These are phyloP conservation scores for Tenualosa ilisha DNA, from an alignment of 2,797 vertebrate species.

Conservation along the genomic window DNA sequence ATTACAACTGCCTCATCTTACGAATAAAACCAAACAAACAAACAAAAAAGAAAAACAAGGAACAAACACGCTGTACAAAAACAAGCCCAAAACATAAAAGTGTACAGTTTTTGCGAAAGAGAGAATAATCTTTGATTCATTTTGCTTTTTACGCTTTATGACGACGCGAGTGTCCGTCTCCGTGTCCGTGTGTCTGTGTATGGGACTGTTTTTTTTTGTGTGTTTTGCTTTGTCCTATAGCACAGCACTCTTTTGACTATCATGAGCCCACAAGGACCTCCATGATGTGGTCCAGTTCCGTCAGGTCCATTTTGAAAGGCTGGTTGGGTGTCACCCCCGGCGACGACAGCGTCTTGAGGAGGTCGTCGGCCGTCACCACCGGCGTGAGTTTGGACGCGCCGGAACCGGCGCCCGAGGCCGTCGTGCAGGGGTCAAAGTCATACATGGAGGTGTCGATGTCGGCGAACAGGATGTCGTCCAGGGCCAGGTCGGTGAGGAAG, in stretches of 20 bases:
- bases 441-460: conserved; percentile 99
- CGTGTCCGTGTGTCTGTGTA: not conserved
- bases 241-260: conserved; percentile 44
- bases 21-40: conserved; percentile 23
- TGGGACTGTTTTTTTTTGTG: not conserved
- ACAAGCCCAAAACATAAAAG: conserved; percentile 50
- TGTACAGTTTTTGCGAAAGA: conserved; percentile 45
- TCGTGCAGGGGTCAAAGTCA: conserved; percentile 94
- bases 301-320: conserved; percentile 99
- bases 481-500: conserved; percentile 95
- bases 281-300: conserved; percentile 99
- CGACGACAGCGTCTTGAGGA: conserved; percentile 94
- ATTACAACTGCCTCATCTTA: conserved; percentile 68
- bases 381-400: conserved; percentile 87
- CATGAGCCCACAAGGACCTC: conserved; percentile 97
- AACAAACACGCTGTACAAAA: conserved; percentile 55
- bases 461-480: conserved; percentile 96
- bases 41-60: conserved; percentile 18
- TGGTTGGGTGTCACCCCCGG: conserved; percentile 92
- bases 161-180: not conserved
- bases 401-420: conserved; percentile 59
- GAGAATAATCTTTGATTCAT: conserved; percentile 42
- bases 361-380: conserved; percentile 89
- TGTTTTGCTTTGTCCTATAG: not conserved
- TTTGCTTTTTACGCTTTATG: conserved; percentile 41